Percentiles rank a stretch among this genome's conserved stretches.
phyloP scores from a whole-genome alignment of 2,797 vertebrate species.

The Melanotaenia parkinsoni region DNA sequence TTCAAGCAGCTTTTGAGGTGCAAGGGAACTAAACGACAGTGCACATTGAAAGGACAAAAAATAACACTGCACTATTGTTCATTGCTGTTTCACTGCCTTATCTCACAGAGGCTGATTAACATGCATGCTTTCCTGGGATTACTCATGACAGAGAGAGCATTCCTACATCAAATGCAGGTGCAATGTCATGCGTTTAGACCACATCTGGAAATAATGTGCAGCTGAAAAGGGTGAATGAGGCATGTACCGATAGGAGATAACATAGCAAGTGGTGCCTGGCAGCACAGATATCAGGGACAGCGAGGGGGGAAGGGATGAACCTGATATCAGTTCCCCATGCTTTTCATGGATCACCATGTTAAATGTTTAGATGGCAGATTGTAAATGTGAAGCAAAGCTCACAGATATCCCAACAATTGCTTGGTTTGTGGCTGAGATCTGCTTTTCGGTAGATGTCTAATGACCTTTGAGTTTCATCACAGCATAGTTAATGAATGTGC shows the following conservation, averaged over 20 bases:
- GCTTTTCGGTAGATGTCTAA: conserved; percentile 39
- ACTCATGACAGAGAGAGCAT: conserved; percentile 41
- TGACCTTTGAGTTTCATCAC: conserved; percentile 39
- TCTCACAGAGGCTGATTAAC: conserved; percentile 72
- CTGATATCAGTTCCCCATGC: conserved; percentile 74
- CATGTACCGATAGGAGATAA: conserved; percentile 43
- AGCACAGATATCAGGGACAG: conserved; percentile 71
- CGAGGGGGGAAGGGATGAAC: conserved; percentile 69
- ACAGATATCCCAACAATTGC: conserved; percentile 24
- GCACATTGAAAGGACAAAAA: conserved; percentile 62
- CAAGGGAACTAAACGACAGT: conserved; percentile 60
- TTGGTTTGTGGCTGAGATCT: conserved; percentile 32
- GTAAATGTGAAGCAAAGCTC: conserved; percentile 47
- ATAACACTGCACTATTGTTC: conserved; percentile 64
- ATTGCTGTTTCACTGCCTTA: conserved; percentile 85
- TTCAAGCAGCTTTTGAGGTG: conserved; percentile 62
- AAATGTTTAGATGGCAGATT: conserved; percentile 70
- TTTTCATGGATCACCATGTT: conserved; percentile 73
- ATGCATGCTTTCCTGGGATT: conserved; percentile 59
- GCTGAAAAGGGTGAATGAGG: conserved; percentile 36
- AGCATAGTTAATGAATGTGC: conserved; percentile 48
- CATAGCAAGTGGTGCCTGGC: conserved; percentile 56
- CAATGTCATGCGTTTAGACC: conserved; percentile 56
- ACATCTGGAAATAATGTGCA: conserved; percentile 57
- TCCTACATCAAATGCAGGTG: conserved; percentile 54